phyloP scores from a whole-genome alignment of 92 coral and sea anemone genomes.

The Virgularia gustaviana region DNA sequence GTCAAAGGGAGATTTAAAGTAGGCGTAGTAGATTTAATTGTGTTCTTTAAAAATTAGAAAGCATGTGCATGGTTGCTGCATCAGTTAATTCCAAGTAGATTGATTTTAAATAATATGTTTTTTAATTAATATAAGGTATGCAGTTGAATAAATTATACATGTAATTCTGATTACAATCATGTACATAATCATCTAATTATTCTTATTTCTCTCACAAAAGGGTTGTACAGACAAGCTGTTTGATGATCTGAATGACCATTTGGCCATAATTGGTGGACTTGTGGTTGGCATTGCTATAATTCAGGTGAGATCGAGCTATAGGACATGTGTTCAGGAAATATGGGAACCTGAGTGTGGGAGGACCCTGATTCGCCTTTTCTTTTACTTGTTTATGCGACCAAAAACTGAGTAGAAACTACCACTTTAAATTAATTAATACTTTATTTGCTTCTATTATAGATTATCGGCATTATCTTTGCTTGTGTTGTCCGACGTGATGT shows the following conservation, averaged over 20 bases:
- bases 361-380: no score
- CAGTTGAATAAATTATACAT: no score
- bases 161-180: not conserved
- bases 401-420: not conserved
- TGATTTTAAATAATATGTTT: no score
- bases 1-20: no score
- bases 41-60: no score
- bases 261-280: constrained; percentile 24
- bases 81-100: no score
- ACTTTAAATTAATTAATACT: not conserved
- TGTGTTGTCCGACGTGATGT: constrained; percentile 29
- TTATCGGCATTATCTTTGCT: constrained; percentile 19
- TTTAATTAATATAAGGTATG: no score
- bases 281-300: constrained; percentile 6
- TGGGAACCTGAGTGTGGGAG: not conserved
- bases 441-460: not conserved
- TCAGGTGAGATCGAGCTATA: constrained; percentile 11
- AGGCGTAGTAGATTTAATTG: no score
- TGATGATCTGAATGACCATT: constrained; percentile 24
- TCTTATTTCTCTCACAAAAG: not conserved
- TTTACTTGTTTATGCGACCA: no score
- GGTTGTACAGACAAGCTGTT: constrained; percentile 18
- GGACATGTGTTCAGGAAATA: not conserved
- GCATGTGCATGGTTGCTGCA: no score
- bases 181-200: not conserved